Evolutionary conservation across 1,140 invertebrate species (phyloP), one percentile per base, ranked within the genome.

Genomic region (Aphaenogaster ashmeadi): DNA sequence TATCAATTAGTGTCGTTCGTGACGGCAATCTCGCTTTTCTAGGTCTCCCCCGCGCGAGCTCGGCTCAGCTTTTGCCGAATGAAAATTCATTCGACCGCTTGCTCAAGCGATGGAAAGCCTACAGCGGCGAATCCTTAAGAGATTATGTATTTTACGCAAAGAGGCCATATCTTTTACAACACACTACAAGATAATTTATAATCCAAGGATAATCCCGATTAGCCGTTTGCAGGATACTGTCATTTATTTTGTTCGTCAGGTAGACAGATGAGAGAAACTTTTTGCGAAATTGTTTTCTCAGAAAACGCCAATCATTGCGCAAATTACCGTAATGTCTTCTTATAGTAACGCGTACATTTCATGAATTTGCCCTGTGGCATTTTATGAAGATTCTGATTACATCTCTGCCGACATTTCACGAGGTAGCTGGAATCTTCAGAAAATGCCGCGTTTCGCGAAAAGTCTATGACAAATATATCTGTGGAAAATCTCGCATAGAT

Each of bases 1-100:
- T 56, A 88, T 90, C 86, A 85, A 80, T 88, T 85, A 80, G 67
- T 50, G 18, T 36, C 44, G n/a, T 52, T 64, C 47, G 67, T 84
- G 66, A 89, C 50, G 18, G 38, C 38, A 81, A 77, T 88, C 15
- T 54, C 56, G 7, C 21, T 11, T 89, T 87, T 90, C 72, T 50
- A 21, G 38, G 7, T 47, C 60, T 66, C 27, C 41, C 1, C 33
- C 52, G 50, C 50, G 47, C 21, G 27, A 27, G 27, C 9, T 41
- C 13, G 44, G 4, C 0, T 3, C 11, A 7, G 36, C 11, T 66
- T 52, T 44, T 44, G 62, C 13, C n/a, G 38, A 47, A 79, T 62
- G 27, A 86, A 66, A 79, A 79, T 79, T n/a, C 4, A 44, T 77
- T 52, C 38, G 72, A 18, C 21, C 18, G 18, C 11, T 44, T 44